Conservation (phyloP, 2,797 vertebrate genomes). For the Xenops minutus region DNA sequence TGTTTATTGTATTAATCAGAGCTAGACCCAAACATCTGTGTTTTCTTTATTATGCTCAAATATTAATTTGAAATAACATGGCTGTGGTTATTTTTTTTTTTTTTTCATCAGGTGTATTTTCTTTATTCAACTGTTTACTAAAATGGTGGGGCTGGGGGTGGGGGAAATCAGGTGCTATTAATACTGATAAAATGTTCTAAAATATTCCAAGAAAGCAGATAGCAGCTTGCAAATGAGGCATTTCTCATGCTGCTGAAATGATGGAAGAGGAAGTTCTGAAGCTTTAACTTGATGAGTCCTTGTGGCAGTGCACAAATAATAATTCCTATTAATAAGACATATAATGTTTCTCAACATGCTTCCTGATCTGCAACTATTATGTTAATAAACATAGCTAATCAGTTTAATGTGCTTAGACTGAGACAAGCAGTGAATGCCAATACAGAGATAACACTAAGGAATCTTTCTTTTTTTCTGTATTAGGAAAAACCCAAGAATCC, state of each 20-base stretch:
- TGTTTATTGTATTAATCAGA: background rate
- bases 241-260: constrained; percentile 56
- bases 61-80: constrained; percentile 8
- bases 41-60: constrained; percentile 15
- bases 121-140: constrained; percentile 32
- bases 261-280: constrained; percentile 20
- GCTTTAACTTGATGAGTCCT: constrained; percentile 42
- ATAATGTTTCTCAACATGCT: constrained; percentile 57
- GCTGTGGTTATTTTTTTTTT: too few species aligned
- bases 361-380: constrained; percentile 63
- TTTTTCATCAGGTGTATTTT: constrained; percentile 3
- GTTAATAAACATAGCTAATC: constrained; percentile 71
- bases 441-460: background rate
- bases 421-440: constrained; percentile 48
- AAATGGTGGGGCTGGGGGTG: background rate
- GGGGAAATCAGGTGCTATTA: background rate
- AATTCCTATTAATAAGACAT: constrained; percentile 71
- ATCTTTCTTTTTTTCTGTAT: background rate
- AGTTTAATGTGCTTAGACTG: constrained; percentile 50
- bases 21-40: background rate
- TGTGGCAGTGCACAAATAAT: constrained; percentile 49
- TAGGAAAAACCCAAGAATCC: background rate
- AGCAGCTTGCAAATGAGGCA: constrained; percentile 45
- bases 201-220: constrained; percentile 33
- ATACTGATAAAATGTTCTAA: constrained; percentile 40